Base-by-base conservation (phyloP, 1,140 invertebrate genomes). In the Dinothrombium tinctorium region DNA sequence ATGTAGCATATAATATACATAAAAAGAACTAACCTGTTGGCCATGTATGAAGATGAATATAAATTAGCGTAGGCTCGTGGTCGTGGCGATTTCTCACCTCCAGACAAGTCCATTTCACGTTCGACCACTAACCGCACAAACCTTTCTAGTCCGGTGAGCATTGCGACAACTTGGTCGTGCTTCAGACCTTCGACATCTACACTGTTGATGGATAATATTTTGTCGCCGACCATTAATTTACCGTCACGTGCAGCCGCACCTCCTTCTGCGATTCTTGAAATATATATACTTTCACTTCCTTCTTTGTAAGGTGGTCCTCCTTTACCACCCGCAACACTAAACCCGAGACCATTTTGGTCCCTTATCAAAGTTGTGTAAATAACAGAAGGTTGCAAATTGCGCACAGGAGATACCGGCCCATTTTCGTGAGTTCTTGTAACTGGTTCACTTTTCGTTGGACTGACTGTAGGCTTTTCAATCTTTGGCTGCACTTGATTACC, bases 291-390 rank as follows among this genome's bases (percentile, higher is more conserved):
- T 54, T 60, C 63, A n/a, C n/a, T n/a, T n/a, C n/a, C n/a, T n/a
- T n/a, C n/a, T n/a, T n/a, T n/a, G n/a, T n/a, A n/a, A n/a, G n/a
- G n/a, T n/a, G n/a, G n/a, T 59, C 69, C 69, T 31, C 81, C 81
- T 59, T 78, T 74, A n/a, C 83, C 84, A 33, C 84, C 84, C 4
- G 82, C 81, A 57, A 94, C 90, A 57, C 82, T 89, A 59, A 95
- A 90, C 40, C 87, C 87, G 33, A 95, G 66, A 39, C 76, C 77
- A 53, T 79, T 77, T 44, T 81, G 75, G 60, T 90, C 83, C 49
- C 83, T 65, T 45, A 81, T 80, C 33, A 92, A 61, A 3, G 78
- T 84, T n/a, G 79, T 83, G 53, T 82, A 75, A n/a, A n/a, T n/a
- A n/a, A n/a, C n/a, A n/a, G n/a, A n/a, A n/a, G n/a, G n/a, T n/a